A percentile compares a stretch with the other conserved stretches of the same genome.
phyloP scores from a whole-genome alignment of 1,140 invertebrate genomes.

The Maconellicoccus hirsutus region DNA sequence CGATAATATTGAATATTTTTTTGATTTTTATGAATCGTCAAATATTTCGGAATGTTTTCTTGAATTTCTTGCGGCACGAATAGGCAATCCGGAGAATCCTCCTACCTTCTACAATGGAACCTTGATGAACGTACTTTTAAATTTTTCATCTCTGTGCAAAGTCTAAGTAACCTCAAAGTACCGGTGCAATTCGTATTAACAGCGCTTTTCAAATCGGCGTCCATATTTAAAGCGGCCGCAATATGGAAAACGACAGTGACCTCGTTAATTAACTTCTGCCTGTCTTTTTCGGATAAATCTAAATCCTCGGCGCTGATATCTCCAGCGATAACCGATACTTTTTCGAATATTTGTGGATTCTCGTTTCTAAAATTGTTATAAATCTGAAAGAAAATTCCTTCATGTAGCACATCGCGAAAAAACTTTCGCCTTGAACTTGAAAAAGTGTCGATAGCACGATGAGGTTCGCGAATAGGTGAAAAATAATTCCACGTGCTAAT shows the following conservation, averaged over 20 bases:
- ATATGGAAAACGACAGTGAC: constrained; percentile 79
- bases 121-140: constrained; percentile 41
- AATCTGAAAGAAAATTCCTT: background rate
- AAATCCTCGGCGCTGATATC: constrained; percentile 81
- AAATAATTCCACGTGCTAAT: no score
- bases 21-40: background rate
- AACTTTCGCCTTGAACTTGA: background rate
- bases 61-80: background rate
- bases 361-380: constrained; percentile 36
- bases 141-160: constrained; percentile 51
- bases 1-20: background rate
- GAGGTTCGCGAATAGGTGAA: no score
- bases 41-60: background rate
- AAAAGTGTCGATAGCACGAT: no score
- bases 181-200: constrained; percentile 51
- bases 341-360: constrained; percentile 56
- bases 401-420: background rate
- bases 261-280: constrained; percentile 42
- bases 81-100: background rate
- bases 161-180: constrained; percentile 48
- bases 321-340: constrained; percentile 75
- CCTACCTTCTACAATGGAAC: background rate
- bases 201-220: constrained; percentile 61
- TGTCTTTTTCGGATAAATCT: constrained; percentile 70
- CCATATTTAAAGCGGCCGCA: constrained; percentile 86